Conservation (phyloP, 1,140 invertebrate genomes). For the Drosophila persimilis region DNA sequence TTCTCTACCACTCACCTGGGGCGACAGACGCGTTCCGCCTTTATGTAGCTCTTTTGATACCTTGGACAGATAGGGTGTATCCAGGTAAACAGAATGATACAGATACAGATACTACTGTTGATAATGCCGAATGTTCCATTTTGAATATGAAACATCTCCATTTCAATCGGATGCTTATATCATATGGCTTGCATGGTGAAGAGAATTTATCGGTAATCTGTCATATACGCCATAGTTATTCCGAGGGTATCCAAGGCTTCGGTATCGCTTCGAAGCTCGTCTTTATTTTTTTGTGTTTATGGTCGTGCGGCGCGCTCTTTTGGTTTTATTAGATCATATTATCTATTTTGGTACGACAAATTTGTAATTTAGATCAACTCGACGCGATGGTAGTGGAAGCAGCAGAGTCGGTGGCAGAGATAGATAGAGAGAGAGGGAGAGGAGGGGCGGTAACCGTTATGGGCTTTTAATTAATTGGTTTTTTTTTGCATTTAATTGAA, state of each 20-base stretch:
- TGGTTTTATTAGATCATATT: constrained; percentile 80
- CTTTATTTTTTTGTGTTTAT: constrained; percentile 50
- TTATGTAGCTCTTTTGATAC: constrained; percentile 21
- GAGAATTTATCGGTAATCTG: too few relatives aligned
- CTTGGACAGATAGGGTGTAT: not conserved
- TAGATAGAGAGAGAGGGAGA: not conserved
- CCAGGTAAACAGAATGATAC: too few relatives aligned
- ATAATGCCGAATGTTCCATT: too few relatives aligned
- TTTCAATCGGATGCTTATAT: too few relatives aligned
- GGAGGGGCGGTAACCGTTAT: constrained; percentile 51
- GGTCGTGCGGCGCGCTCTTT: constrained; percentile 71
- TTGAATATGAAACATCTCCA: too few relatives aligned
- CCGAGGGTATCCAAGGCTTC: not conserved
- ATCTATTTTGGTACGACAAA: constrained; percentile 75
- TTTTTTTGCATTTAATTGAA: constrained; percentile 73
- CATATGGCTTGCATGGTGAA: too few relatives aligned
- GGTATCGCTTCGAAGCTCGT: constrained; percentile 16
- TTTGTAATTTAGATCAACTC: constrained; percentile 72
- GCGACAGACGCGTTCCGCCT: constrained; percentile 21
- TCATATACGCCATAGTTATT: too few relatives aligned
- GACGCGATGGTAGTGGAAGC: not conserved
- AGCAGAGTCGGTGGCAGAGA: not conserved
- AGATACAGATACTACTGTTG: too few relatives aligned
- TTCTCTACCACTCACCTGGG: constrained; percentile 26
- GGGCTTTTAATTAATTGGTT: constrained; percentile 78